Conservation (phyloP, 2,888 invertebrate species). For the Paralinhomoeus sp. region DNA sequence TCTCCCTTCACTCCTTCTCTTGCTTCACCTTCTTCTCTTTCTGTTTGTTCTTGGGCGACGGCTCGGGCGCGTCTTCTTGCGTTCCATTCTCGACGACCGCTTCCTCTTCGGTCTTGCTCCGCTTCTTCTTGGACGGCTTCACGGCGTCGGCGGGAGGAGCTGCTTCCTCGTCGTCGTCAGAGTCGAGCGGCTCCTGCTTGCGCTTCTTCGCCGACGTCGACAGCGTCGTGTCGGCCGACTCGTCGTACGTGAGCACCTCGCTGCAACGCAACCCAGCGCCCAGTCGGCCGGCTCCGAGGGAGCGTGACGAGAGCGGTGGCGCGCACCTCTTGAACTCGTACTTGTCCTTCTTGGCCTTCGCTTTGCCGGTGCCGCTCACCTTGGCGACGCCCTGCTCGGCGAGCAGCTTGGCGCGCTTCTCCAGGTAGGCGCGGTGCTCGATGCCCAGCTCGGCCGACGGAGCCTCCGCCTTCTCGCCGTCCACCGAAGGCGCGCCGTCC, state of each 20-base stretch:
- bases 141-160: slow-evolving; percentile 2
- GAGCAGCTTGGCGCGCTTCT: slow-evolving; percentile 45
- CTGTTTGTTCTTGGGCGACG: neutral
- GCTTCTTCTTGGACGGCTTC: slow-evolving; percentile 2
- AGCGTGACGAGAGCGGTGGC: no score
- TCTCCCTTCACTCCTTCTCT: neutral
- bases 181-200: slow-evolving; percentile 8
- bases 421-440: slow-evolving; percentile 66
- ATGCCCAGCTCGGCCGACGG: slow-evolving; percentile 52
- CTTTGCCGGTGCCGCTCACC: slow-evolving; percentile 59
- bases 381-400: slow-evolving; percentile 5
- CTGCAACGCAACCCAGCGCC: slow-evolving; percentile 30
- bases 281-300: no score
- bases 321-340: slow-evolving; percentile 53
- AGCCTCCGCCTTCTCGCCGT: slow-evolving; percentile 10
- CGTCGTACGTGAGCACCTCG: slow-evolving; percentile 54
- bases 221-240: slow-evolving; percentile 62
- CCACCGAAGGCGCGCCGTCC: slow-evolving; percentile 31
- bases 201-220: slow-evolving; percentile 9
- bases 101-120: slow-evolving; percentile 38
- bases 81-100: slow-evolving; percentile 29
- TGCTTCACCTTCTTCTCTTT: slow-evolving; percentile 1
- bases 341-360: slow-evolving; percentile 69
- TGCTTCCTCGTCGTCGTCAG: slow-evolving; percentile 3
- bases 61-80: neutral